A percentile compares a stretch with the other conserved stretches of the same genome.
These are phyloP conservation scores for Ennomos fuscantarius DNA, from an alignment of 2,888 invertebrate genomes.

Conservation along the genomic window DNA sequence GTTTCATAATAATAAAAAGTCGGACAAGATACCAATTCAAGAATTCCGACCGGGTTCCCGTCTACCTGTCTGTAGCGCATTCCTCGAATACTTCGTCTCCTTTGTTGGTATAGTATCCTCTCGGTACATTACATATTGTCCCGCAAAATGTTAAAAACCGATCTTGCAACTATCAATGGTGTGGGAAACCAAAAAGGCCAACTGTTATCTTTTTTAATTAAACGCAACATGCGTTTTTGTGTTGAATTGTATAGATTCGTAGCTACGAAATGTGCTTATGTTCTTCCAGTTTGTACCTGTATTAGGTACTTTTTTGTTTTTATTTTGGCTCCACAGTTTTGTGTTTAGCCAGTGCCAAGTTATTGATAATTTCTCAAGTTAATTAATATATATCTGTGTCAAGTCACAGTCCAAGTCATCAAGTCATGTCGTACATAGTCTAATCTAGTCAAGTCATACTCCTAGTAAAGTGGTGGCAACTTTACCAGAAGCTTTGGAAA, in stretches of 20 bases:
- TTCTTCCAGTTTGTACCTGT: too few relatives aligned
- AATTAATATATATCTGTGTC: too few relatives aligned
- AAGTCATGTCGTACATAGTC: too few relatives aligned
- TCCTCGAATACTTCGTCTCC: constrained; percentile 45
- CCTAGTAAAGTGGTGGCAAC: too few relatives aligned
- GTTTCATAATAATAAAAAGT: constrained; percentile 24
- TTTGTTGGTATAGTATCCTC: constrained; percentile 21
- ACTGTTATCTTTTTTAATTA: constrained; percentile 19
- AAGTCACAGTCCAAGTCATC: too few relatives aligned
- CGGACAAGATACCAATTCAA: constrained; percentile 38
- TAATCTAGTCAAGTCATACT: too few relatives aligned
- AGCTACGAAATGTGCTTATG: too few relatives aligned
- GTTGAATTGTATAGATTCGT: constrained; percentile 12
- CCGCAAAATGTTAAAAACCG: constrained; percentile 17
- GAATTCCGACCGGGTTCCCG: constrained; percentile 30
- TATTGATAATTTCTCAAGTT: too few relatives aligned
- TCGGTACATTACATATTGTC: constrained; percentile 21
- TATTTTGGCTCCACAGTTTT: too few relatives aligned
- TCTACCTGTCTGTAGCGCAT: constrained; percentile 54
- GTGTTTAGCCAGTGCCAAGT: too few relatives aligned
- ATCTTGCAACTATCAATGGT: constrained; percentile 19
- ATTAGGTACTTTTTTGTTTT: too few relatives aligned
- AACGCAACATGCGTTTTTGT: constrained; percentile 30
- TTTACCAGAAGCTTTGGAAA: too few relatives aligned
- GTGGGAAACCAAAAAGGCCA: constrained; percentile 19